A percentile compares a stretch with the other conserved stretches of the same genome.
Conservation (phyloP, 2,113 vertebrate species). For the Neomonachus schauinslandi region DNA sequence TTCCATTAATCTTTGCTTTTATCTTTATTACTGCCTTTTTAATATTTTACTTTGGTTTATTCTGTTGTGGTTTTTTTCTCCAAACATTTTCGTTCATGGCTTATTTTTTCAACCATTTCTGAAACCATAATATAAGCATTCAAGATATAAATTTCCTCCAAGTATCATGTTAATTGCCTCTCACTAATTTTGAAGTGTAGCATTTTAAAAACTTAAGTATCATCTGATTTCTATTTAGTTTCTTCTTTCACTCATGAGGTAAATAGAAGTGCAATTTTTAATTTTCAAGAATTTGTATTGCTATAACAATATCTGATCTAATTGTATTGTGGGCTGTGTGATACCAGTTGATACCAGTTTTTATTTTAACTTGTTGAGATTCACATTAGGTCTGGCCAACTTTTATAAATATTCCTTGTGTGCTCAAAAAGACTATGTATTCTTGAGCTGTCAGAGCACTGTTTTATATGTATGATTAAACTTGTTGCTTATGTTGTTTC, state of each 20-base stretch:
- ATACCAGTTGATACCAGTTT: background rate
- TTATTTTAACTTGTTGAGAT: background rate
- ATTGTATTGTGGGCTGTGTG: background rate
- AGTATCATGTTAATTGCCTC: background rate
- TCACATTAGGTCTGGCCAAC: background rate
- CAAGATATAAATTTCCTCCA: background rate
- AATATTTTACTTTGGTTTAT: background rate
- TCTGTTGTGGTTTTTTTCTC: background rate
- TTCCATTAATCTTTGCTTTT: background rate
- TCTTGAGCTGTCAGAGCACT: background rate
- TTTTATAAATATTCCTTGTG: background rate
- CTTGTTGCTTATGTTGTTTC: background rate
- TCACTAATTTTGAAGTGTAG: background rate
- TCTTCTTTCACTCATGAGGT: background rate
- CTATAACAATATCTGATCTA: background rate
- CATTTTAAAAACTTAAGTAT: background rate
- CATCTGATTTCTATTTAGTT: background rate
- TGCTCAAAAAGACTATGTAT: background rate
- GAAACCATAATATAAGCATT: background rate
- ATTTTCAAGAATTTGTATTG: background rate
- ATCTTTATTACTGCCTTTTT: background rate
- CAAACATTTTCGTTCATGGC: background rate
- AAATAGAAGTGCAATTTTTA: background rate
- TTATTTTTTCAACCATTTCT: background rate
- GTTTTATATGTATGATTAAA: background rate